Conservation (phyloP, 2,888 invertebrate species). For the Steromphala cineraria region DNA sequence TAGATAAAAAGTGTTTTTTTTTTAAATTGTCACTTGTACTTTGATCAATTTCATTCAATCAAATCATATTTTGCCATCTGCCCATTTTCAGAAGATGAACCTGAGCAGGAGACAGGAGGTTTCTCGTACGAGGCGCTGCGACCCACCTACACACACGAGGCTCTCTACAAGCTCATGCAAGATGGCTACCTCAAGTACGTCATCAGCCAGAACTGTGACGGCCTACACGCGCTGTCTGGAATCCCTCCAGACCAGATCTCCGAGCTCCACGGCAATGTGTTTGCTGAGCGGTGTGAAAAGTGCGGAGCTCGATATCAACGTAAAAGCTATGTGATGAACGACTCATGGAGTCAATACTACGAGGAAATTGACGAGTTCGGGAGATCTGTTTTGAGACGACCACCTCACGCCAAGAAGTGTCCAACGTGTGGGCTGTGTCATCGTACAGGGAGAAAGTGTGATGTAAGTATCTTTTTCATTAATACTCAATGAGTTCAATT, state of each 20-base stretch:
- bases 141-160: conserved; percentile 70
- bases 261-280: conserved; percentile 71
- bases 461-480: conserved; percentile 47
- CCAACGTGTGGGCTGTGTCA: conserved; percentile 61
- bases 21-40: too few species aligned
- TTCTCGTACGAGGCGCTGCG: conserved; percentile 64
- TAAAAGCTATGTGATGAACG: conserved; percentile 62
- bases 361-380: conserved; percentile 66
- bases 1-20: too few species aligned
- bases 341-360: conserved; percentile 61
- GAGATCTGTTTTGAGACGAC: conserved; percentile 52
- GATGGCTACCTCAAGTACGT: conserved; percentile 55
- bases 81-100: neutral
- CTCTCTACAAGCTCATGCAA: conserved; percentile 54
- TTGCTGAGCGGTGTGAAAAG: conserved; percentile 63
- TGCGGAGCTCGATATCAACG: conserved; percentile 58
- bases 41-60: too few species aligned
- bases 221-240: conserved; percentile 64
- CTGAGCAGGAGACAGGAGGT: conserved; percentile 43
- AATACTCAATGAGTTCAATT: neutral
- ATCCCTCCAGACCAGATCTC: conserved; percentile 53
- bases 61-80: too few species aligned
- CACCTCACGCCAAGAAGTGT: conserved; percentile 59
- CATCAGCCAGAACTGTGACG: conserved; percentile 71
- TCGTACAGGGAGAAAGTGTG: conserved; percentile 65